Percentiles rank a stretch among this genome's conserved stretches.
Conservation (phyloP, 1,140 invertebrate genomes). For the Drosophila murphyi region DNA sequence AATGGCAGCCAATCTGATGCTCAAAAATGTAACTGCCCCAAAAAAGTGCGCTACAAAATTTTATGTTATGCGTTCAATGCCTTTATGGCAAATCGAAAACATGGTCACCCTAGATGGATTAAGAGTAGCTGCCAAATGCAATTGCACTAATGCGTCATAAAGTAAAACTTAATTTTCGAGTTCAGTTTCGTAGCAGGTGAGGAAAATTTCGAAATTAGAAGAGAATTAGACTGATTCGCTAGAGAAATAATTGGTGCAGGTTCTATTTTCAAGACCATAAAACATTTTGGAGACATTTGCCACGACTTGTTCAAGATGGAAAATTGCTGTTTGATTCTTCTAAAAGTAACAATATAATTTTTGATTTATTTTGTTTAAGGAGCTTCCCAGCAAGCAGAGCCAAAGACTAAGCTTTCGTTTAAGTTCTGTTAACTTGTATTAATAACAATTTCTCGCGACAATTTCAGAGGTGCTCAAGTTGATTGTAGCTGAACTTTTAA, state of each 20-base stretch:
- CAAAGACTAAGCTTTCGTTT: neutral
- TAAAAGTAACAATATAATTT: too few species aligned
- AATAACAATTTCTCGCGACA: neutral
- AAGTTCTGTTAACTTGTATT: neutral
- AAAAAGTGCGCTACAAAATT: slow-evolving; percentile 53
- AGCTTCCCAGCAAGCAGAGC: too few species aligned
- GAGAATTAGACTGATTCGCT: too few species aligned
- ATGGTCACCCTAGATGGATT: slow-evolving; percentile 15
- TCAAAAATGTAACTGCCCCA: slow-evolving; percentile 11
- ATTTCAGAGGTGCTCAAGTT: slow-evolving; percentile 13
- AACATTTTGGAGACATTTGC: too few species aligned
- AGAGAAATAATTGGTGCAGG: too few species aligned
- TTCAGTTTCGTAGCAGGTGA: too few species aligned
- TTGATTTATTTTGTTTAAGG: too few species aligned
- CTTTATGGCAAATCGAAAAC: slow-evolving; percentile 71
- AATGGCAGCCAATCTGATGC: slow-evolving; percentile 16
- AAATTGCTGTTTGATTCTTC: too few species aligned
- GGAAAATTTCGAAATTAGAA: too few species aligned
- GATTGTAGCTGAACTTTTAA: slow-evolving; percentile 19
- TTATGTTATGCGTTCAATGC: slow-evolving; percentile 33
- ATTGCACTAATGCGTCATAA: neutral
- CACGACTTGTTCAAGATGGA: too few species aligned
- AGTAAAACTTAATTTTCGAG: neutral
- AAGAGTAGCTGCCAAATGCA: neutral
- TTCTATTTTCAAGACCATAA: too few species aligned